phyloP scores from a whole-genome alignment of 2,797 vertebrate species.

The Halcyon badia region DNA sequence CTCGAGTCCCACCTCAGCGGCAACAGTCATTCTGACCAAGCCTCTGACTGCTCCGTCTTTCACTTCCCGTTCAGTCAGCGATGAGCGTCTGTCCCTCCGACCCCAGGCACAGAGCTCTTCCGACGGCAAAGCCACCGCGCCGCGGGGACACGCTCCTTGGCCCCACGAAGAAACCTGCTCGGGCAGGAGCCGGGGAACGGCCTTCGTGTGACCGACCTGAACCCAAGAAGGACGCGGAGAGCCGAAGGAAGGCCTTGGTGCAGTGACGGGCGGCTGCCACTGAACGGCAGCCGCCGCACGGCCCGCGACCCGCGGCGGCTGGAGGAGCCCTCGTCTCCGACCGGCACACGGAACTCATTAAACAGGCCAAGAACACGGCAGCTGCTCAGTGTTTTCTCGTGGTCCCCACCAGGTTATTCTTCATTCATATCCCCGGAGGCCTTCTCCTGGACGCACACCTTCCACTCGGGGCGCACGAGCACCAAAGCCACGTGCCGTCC shows the following conservation, averaged over 20 bases:
- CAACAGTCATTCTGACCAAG: background rate
- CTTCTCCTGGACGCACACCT: background rate
- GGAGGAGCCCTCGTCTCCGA: background rate
- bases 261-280: background rate
- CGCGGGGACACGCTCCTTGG: background rate
- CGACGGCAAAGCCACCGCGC: rapidly evolving
- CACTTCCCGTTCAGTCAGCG: background rate
- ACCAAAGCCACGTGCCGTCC: rapidly evolving
- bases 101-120: background rate
- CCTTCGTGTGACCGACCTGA: background rate
- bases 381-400: background rate
- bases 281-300: background rate
- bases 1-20: rapidly evolving
- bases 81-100: rapidly evolving
- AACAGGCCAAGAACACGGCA: rapidly evolving
- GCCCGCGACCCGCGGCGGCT: rapidly evolving
- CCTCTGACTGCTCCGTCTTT: rapidly evolving
- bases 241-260: background rate
- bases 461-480: background rate
- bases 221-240: background rate
- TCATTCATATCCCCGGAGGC: rapidly evolving
- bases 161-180: too few relatives aligned
- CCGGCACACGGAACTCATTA: rapidly evolving
- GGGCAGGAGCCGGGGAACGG: background rate
- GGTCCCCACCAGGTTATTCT: background rate